A percentile compares a stretch with the other conserved stretches of the same genome.
phyloP scores from a whole-genome alignment of 2,888 invertebrate species.

The Drosophila histrio region DNA sequence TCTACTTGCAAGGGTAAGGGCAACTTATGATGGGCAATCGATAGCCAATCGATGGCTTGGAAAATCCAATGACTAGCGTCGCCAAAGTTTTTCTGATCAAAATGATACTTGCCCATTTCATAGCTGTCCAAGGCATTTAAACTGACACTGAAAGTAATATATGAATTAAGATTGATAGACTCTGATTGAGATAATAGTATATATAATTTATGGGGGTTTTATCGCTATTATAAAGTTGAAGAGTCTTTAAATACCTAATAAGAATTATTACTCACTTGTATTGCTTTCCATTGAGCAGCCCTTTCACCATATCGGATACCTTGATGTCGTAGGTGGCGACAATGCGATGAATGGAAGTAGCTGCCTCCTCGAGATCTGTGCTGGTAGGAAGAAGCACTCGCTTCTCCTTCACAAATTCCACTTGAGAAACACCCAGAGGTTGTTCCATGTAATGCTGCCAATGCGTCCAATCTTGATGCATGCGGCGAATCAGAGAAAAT shows the following conservation, averaged over 20 bases:
- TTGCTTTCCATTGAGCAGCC: constrained; percentile 91
- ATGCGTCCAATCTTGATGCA: constrained; percentile 77
- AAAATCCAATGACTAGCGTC: constrained; percentile 72
- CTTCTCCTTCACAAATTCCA: constrained; percentile 41
- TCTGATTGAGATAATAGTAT: no score
- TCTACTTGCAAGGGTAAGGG: constrained; percentile 31
- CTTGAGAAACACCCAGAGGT: constrained; percentile 57
- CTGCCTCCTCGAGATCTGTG: constrained; percentile 96
- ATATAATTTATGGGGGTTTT: no score
- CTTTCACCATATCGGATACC: constrained; percentile 91
- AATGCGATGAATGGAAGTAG: constrained; percentile 94
- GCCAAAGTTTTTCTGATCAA: constrained; percentile 38
- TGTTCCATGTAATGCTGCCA: constrained; percentile 73
- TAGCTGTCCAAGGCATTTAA: constrained; percentile 72
- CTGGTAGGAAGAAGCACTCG: constrained; percentile 87
- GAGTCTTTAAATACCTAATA: no score
- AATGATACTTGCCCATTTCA: constrained; percentile 69
- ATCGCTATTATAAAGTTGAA: neutral
- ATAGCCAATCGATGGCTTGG: constrained; percentile 49
- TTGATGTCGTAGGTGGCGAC: constrained; percentile 96
- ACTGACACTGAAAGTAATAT: constrained; percentile 54
- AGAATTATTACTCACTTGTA: constrained; percentile 89
- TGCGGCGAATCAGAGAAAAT: constrained; percentile 75
- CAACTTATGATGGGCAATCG: neutral
- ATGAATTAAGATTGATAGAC: no score